Evolutionary conservation across 2,797 vertebrate species (phyloP), one percentile per base, ranked within the genome.

Genomic region (Phataginus tricuspis): DNA sequence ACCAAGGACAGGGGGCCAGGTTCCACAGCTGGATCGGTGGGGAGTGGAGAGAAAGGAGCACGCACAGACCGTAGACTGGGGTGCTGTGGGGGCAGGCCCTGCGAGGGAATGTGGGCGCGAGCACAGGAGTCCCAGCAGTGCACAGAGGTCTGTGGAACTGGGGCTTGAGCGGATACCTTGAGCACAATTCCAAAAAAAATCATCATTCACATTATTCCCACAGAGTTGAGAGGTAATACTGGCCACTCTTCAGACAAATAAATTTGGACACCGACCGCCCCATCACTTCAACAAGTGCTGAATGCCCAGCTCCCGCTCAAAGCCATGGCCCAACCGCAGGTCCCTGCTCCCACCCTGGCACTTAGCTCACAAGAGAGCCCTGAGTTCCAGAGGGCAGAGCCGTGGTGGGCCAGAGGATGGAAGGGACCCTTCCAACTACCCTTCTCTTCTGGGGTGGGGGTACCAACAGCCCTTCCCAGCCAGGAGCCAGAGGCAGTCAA

Each of bases 51-150:
- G 23, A 57, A 77, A 78, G 68, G 29, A 23, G 39, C 39, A 27
- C 9, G 16, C 5, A 3, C 25, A 15, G 90, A 31, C 39, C 27
- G 0, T 2, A 13, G 4, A n/a, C 31, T 1, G 3, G 27, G 7
- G 29, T 31, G 0, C 3, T 10, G 27, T 9, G 0, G 34, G 66
- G 51, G 10, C 3, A 19, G 14, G 18, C 0, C 0, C 27, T 4
- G 3, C n/a, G 39, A n/a, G n/a, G 11, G 21, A 39, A 42, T 0
- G 3, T 0, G 39, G 63, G 25, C 10, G 4, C 21, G 1, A 57
- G 25, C 4, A 7, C 61, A 11, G 68, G 49, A 71, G 25, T 13
- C 49, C 14, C 0, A 1, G 5, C 8, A 68, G 25, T 1, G 1
- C 25, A 7, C 34, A 15, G 49, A n/a, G 27, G 55, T 61, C 39